A percentile compares a stretch with the other conserved stretches of the same genome.
phyloP scores from a whole-genome alignment of 1,140 invertebrate genomes.

The Hyposmocoma kahamanoa region DNA sequence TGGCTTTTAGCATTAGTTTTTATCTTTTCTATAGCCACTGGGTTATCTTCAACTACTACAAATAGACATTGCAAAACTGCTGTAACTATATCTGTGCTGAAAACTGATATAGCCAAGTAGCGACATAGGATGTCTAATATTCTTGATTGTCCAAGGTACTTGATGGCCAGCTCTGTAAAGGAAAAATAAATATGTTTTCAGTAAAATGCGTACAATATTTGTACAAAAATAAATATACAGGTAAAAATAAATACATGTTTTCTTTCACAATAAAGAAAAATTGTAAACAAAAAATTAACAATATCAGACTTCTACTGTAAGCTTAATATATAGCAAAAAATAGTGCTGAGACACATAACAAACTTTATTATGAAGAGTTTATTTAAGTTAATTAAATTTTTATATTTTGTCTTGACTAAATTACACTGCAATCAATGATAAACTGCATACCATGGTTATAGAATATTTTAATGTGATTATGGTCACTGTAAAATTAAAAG shows the following conservation, averaged over 20 bases:
- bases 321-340: too few species aligned
- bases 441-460: too few species aligned
- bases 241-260: neutral
- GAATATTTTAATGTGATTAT: too few species aligned
- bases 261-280: too few species aligned
- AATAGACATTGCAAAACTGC: conserved; percentile 78
- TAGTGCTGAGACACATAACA: too few species aligned
- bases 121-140: conserved; percentile 77
- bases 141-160: conserved; percentile 78
- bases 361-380: too few species aligned
- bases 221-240: neutral
- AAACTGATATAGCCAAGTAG: conserved; percentile 76
- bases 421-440: too few species aligned
- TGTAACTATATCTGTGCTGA: conserved; percentile 76
- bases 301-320: too few species aligned
- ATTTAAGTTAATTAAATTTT: neutral
- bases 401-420: too few species aligned
- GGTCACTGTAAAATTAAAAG: too few species aligned
- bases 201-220: neutral
- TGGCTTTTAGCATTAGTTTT: conserved; percentile 56
- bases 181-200: conserved; percentile 12
- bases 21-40: conserved; percentile 67
- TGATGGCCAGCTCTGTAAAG: conserved; percentile 76
- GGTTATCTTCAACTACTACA: conserved; percentile 81
- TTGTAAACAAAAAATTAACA: too few species aligned